Conservation (phyloP, 2,888 invertebrate genomes). For the Melikaiella ostensackeni region DNA sequence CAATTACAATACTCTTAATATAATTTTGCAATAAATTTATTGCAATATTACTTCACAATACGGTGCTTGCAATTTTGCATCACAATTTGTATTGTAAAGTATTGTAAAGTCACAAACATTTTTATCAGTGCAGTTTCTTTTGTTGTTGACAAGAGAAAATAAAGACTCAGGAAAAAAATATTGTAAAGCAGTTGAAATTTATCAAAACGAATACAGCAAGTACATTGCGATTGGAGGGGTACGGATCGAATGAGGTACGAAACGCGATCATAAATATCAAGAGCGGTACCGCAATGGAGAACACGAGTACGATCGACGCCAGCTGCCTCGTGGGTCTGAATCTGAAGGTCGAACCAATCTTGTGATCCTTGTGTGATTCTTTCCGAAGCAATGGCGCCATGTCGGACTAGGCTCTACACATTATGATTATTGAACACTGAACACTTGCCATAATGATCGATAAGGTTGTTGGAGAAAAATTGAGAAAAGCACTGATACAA, state of each 20-base stretch:
- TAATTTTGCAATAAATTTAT: no score
- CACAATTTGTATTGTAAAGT: no score
- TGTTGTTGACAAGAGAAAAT: background rate
- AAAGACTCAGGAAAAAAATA: background rate
- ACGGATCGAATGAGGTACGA: constrained; percentile 32
- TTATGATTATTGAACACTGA: constrained; percentile 16
- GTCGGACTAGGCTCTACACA: constrained; percentile 21
- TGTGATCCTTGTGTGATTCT: constrained; percentile 46
- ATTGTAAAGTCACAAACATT: no score
- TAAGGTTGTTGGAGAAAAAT: constrained; percentile 47
- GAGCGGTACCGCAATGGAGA: constrained; percentile 31
- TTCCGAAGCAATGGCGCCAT: constrained; percentile 50
- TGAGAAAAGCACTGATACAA: constrained; percentile 46
- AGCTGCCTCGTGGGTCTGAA: constrained; percentile 40
- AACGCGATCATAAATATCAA: constrained; percentile 45
- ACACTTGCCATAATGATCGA: constrained; percentile 47
- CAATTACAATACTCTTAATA: no score
- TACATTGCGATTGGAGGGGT: constrained; percentile 37
- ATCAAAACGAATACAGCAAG: constrained; percentile 30
- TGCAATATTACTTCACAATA: no score
- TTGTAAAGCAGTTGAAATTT: constrained; percentile 12
- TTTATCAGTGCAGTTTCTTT: background rate
- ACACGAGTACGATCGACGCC: constrained; percentile 38
- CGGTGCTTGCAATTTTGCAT: no score
- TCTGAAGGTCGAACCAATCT: constrained; percentile 45